A percentile compares a stretch with the other conserved stretches of the same genome.
Conservation (phyloP, 2,888 invertebrate species). For the Lasioglossum figueresi region DNA sequence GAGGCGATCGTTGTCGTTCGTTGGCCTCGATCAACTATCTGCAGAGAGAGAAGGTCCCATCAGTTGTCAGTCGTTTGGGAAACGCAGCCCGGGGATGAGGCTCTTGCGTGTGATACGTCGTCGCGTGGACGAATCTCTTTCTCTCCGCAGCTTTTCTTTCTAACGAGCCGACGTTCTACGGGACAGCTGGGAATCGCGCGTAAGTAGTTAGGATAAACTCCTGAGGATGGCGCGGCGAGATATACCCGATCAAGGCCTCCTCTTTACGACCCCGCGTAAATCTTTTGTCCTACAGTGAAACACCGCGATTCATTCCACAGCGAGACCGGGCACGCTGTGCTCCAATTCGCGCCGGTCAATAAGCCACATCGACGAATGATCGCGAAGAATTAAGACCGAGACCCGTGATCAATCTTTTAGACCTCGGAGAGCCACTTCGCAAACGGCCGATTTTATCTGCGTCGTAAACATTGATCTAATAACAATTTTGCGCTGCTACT, state of each 20-base stretch:
- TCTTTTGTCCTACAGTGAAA: slow-evolving; percentile 37
- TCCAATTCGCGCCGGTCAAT: background rate
- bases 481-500: background rate
- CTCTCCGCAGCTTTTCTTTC: background rate
- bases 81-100: slow-evolving; percentile 5
- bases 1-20: slow-evolving; percentile 10
- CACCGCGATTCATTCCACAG: slow-evolving; percentile 16
- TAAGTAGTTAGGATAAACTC: slow-evolving; percentile 63
- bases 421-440: background rate
- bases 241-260: slow-evolving; percentile 43
- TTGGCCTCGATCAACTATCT: slow-evolving; percentile 29
- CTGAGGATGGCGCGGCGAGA: slow-evolving; percentile 70
- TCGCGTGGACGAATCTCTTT: background rate
- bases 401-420: background rate
- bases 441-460: background rate
- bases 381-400: background rate
- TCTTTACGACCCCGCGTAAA: slow-evolving; percentile 52
- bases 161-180: slow-evolving; percentile 9
- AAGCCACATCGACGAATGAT: background rate
- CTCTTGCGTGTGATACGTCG: background rate
- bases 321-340: background rate
- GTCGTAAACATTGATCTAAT: slow-evolving; percentile 4
- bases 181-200: slow-evolving; percentile 41
- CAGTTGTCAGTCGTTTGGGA: slow-evolving; percentile 27
- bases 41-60: background rate